Conservation (phyloP, 2,888 invertebrate species). For the Oscheius sp. region DNA sequence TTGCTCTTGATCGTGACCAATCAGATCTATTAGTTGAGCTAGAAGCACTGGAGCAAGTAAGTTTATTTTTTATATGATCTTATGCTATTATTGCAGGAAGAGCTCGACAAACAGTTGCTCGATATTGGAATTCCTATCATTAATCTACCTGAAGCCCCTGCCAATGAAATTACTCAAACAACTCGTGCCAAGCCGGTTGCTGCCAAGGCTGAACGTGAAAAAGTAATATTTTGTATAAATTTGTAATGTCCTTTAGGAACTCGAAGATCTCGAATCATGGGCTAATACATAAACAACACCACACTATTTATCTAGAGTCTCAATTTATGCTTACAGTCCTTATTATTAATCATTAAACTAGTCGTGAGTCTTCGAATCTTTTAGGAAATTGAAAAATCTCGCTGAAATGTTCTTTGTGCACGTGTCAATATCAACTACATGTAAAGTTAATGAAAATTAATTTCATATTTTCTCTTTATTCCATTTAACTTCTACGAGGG, state of each 20-base stretch:
- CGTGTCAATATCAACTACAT: no score
- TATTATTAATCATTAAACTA: no score
- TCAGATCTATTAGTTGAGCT: conserved; percentile 74
- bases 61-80: neutral
- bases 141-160: conserved; percentile 65
- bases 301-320: no score
- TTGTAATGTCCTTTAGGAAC: conserved; percentile 32
- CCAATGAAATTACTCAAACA: conserved; percentile 43
- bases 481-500: no score
- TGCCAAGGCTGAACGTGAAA: conserved; percentile 33
- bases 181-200: conserved; percentile 33
- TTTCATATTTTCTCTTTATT: no score
- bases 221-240: neutral
- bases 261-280: conserved; percentile 56
- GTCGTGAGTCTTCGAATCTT: no score
- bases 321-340: no score
- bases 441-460: no score
- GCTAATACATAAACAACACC: conserved; percentile 48
- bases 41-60: conserved; percentile 73
- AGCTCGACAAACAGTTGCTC: conserved; percentile 72
- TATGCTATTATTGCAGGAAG: conserved; percentile 65
- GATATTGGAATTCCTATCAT: conserved; percentile 62
- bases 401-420: no score
- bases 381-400: no score
- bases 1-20: conserved; percentile 86